phyloP scores from a whole-genome alignment of 2,797 vertebrate genomes.

The Pseudochirops cupreus region DNA sequence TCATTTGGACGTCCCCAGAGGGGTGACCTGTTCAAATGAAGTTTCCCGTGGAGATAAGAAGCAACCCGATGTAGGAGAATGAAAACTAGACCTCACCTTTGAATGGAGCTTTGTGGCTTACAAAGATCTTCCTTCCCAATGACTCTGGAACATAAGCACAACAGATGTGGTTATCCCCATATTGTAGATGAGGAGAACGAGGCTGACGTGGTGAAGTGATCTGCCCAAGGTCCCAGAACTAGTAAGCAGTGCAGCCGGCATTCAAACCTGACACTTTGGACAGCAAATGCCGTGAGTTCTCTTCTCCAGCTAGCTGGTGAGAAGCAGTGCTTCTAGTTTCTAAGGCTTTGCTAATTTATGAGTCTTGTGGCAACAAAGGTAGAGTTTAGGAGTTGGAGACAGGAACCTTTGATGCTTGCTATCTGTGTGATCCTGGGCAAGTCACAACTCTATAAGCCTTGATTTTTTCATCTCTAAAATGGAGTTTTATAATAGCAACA shows the following conservation, averaged over 20 bases:
- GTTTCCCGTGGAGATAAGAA: constrained; percentile 46
- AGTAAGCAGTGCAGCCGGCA: not conserved
- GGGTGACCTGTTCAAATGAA: constrained; percentile 55
- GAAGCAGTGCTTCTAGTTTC: no score
- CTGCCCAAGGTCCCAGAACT: not conserved
- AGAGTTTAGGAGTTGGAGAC: not conserved
- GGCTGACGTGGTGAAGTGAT: not conserved
- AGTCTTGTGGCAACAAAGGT: not conserved
- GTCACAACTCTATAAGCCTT: not conserved
- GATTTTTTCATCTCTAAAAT: not conserved
- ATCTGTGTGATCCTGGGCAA: not conserved
- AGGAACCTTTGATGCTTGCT: not conserved
- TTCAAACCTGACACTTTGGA: not conserved
- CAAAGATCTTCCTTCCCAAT: not conserved
- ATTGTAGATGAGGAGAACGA: not conserved
- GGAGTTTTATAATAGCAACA: not conserved
- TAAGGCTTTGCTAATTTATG: not conserved
- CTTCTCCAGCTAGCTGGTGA: no score
- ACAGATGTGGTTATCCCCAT: not conserved
- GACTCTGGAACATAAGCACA: not conserved
- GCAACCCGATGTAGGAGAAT: not conserved
- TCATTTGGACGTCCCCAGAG: constrained; percentile 68
- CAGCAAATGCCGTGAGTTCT: no score
- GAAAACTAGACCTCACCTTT: not conserved
- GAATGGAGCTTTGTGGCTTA: not conserved